Evolutionary conservation across 2,888 invertebrate genomes (phyloP).

Genomic region (Pinctada fucata): DNA sequence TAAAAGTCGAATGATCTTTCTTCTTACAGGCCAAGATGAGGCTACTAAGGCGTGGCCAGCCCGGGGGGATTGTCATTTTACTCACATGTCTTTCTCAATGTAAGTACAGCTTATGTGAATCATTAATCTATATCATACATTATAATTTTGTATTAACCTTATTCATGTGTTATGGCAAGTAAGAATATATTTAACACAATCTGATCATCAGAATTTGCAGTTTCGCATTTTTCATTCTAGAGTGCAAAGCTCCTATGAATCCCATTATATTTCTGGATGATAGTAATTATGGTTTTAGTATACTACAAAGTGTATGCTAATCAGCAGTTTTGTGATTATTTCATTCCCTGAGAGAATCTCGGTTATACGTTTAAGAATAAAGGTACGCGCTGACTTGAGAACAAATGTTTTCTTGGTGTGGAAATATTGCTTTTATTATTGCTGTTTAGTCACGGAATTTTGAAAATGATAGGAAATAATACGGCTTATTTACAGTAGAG

Average conservation of each 20-base stretch:
- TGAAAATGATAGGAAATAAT: not conserved
- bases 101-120: not conserved
- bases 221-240: too few relatives aligned
- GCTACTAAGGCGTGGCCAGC: not conserved
- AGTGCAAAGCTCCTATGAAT: too few relatives aligned
- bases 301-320: too few relatives aligned
- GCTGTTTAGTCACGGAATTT: not conserved
- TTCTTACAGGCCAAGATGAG: not conserved
- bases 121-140: not conserved
- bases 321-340: too few relatives aligned
- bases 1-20: not conserved
- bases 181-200: too few relatives aligned
- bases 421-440: not conserved
- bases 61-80: not conserved
- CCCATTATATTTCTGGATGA: too few relatives aligned
- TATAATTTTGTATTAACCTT: not conserved
- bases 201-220: too few relatives aligned
- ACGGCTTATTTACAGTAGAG: not conserved
- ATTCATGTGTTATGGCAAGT: too few relatives aligned
- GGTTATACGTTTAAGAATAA: too few relatives aligned
- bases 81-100: constrained; percentile 4
- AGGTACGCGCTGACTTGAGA: not conserved
- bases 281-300: too few relatives aligned
- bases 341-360: too few relatives aligned
- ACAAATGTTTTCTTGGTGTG: not conserved